A percentile compares a stretch with the other conserved stretches of the same genome.
Conservation (phyloP, 92 coral and sea anemone genomes). For the Virgularia gustaviana region DNA sequence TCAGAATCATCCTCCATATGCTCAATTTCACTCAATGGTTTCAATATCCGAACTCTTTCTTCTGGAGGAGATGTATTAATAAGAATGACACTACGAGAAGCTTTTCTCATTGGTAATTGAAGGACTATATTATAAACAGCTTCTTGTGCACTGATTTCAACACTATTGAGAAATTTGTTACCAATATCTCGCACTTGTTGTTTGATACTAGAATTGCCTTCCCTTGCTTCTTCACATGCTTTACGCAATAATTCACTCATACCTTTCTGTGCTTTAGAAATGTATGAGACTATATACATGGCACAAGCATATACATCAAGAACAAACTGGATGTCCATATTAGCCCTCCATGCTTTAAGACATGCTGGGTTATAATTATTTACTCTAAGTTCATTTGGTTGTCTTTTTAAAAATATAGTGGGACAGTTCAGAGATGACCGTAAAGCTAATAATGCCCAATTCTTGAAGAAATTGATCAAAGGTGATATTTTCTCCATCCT, state of each 20-base stretch:
- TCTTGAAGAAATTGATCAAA: conserved; percentile 47
- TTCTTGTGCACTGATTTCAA: conserved; percentile 52
- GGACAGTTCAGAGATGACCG: conserved; percentile 36
- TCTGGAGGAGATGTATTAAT: conserved; percentile 46
- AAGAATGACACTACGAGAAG: conserved; percentile 43
- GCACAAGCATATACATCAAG: conserved; percentile 66
- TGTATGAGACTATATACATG: conserved; percentile 48
- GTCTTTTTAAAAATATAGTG: conserved; percentile 54
- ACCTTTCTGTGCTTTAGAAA: conserved; percentile 65
- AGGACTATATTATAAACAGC: conserved; percentile 48
- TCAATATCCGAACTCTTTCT: no score
- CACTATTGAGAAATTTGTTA: conserved; percentile 45
- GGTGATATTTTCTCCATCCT: conserved; percentile 43
- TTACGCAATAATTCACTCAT: conserved; percentile 53
- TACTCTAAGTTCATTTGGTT: no score
- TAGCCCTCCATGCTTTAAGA: conserved; percentile 64
- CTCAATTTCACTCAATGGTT: no score
- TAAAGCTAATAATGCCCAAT: conserved; percentile 7
- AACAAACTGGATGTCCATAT: conserved; percentile 62
- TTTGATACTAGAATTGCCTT: conserved; percentile 50
- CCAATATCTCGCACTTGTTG: conserved; percentile 60
- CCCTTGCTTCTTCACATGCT: conserved; percentile 55
- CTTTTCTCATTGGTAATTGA: no score
- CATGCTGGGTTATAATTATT: no score
- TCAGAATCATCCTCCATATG: no score